Evolutionary conservation across 2,888 invertebrate species (phyloP).

Genomic region (Leuctra nigra): DNA sequence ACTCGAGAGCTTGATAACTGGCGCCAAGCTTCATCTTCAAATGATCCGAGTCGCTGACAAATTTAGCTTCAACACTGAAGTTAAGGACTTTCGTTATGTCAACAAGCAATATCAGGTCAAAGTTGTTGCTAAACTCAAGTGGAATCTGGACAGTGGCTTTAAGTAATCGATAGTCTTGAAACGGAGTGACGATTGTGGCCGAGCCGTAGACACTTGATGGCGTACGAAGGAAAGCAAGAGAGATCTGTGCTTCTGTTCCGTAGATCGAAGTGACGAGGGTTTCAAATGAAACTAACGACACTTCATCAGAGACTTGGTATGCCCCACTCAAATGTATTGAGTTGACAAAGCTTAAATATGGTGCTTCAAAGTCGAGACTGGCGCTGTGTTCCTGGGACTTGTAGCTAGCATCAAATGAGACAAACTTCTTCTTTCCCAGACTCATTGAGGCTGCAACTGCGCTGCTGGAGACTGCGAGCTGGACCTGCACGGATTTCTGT

Average conservation of each 20-base stretch:
- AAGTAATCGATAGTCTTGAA: conserved; percentile 12
- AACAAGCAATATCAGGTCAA: conserved; percentile 21
- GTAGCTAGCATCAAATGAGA: conserved; percentile 21
- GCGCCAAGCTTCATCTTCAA: conserved; percentile 20
- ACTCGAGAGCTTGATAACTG: conserved; percentile 16
- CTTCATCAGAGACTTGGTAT: conserved; percentile 12
- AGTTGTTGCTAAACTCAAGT: conserved; percentile 17
- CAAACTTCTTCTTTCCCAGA: conserved; percentile 13
- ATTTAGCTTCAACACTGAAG: conserved; percentile 21
- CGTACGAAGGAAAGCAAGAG: conserved; percentile 3
- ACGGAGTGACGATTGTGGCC: conserved; percentile 11
- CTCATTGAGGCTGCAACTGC: conserved; percentile 15
- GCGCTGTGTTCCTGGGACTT: conserved; percentile 10
- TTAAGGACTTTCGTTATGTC: conserved; percentile 21
- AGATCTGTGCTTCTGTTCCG: conserved; percentile 4
- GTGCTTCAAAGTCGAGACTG: conserved; percentile 17
- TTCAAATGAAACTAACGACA: conserved; percentile 5
- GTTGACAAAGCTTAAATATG: conserved; percentile 10
- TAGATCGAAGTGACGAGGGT: conserved; percentile 10
- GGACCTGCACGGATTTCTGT: conserved; percentile 1
- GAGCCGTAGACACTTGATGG: conserved; percentile 4
- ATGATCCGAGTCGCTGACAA: conserved; percentile 13
- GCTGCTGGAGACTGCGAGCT: conserved; percentile 10
- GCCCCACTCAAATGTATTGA: conserved; percentile 9
- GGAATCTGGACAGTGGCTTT: conserved; percentile 19